A percentile compares a stretch with the other conserved stretches of the same genome.
Conservation (phyloP, 2,888 invertebrate genomes). For the Coleophora flavipennella region DNA sequence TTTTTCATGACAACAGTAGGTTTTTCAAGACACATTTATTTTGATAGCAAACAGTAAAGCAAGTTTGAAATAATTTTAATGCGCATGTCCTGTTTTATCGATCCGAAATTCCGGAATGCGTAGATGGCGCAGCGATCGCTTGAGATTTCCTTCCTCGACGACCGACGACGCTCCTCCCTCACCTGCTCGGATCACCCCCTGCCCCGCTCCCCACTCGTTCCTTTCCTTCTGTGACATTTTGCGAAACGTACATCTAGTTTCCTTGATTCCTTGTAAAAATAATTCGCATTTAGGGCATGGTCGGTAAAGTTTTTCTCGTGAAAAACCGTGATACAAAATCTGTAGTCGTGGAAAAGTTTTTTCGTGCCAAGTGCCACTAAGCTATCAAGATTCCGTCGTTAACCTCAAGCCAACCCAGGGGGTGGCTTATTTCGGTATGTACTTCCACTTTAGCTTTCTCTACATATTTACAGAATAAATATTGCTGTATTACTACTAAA, state of each 20-base stretch:
- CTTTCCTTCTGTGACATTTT: slow-evolving; percentile 61
- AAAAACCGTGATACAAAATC: slow-evolving; percentile 58
- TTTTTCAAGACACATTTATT: too few species aligned
- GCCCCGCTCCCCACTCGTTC: slow-evolving; percentile 25
- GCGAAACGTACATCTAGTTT: slow-evolving; percentile 52
- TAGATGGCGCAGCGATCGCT: too few species aligned
- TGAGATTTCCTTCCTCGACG: too few species aligned
- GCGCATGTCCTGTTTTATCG: too few species aligned
- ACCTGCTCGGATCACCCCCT: too few species aligned
- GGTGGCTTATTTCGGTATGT: slow-evolving; percentile 83
- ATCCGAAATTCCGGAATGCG: too few species aligned
- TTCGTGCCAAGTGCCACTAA: slow-evolving; percentile 74
- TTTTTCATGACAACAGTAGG: too few species aligned
- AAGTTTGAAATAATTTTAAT: too few species aligned
- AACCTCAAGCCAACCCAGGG: slow-evolving; percentile 84
- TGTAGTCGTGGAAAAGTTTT: slow-evolving; percentile 63
- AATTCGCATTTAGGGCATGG: slow-evolving; percentile 57
- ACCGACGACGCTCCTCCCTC: too few species aligned
- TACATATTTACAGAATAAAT: slow-evolving; percentile 5
- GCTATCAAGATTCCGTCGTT: slow-evolving; percentile 87
- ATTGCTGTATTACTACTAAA: background rate
- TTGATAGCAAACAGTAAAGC: too few species aligned
- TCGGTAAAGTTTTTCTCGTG: slow-evolving; percentile 56
- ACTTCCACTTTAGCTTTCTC: slow-evolving; percentile 17
- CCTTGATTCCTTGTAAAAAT: slow-evolving; percentile 42